These are phyloP conservation scores for Ageneiosus marmoratus DNA, from an alignment of 2,113 vertebrate genomes.

Conservation along the genomic window DNA sequence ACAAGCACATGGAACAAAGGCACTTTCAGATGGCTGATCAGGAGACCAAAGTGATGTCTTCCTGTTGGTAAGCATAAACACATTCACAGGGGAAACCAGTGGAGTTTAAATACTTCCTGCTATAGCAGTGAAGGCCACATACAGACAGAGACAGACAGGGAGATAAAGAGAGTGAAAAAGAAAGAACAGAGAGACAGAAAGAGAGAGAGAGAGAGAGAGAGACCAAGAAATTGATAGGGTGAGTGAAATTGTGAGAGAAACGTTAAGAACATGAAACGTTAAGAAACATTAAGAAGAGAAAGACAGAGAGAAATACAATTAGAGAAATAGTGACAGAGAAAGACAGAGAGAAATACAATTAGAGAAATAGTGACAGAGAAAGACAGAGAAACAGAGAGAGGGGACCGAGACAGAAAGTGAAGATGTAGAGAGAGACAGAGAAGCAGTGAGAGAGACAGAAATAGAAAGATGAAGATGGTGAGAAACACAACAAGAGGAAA, in stretches of 20 bases:
- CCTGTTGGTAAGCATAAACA: background rate
- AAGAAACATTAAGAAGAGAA: background rate
- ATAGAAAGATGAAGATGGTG: background rate
- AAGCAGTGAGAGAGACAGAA: background rate
- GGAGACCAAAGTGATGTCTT: background rate
- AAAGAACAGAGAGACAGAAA: background rate
- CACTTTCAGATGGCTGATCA: slow-evolving; percentile 1
- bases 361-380: too few relatives aligned
- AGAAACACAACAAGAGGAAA: background rate
- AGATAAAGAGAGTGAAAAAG: background rate
- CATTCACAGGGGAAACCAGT: background rate
- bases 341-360: too few relatives aligned
- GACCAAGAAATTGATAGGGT: background rate
- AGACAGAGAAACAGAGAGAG: background rate
- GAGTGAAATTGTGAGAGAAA: too few relatives aligned
- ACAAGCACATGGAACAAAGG: background rate
- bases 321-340: background rate
- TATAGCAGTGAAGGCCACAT: background rate
- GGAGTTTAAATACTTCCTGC: background rate
- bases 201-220: background rate
- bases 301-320: background rate
- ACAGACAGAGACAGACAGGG: background rate
- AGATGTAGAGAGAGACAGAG: background rate
- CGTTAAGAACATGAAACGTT: background rate
- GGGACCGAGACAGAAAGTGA: background rate